phyloP scores from a whole-genome alignment of 1,140 invertebrate species.

The Gonioctena quinquepunctata region DNA sequence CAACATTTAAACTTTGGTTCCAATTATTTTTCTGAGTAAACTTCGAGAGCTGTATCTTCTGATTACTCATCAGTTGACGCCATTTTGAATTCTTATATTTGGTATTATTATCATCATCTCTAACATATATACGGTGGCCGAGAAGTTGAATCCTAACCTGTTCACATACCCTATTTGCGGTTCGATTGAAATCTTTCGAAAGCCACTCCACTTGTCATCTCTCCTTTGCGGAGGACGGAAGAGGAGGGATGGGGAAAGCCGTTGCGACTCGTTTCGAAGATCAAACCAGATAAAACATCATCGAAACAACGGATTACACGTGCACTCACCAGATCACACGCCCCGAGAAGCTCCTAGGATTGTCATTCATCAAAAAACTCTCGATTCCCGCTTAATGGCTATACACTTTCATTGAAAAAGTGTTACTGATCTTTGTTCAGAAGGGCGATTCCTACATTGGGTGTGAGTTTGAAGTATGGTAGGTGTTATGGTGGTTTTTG shows the following conservation, averaged over 20 bases:
- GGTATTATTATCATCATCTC: no score
- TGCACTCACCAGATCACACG: slow-evolving; percentile 24
- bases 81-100: no score
- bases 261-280: slow-evolving; percentile 31
- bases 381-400: background rate
- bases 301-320: slow-evolving; percentile 44
- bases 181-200: slow-evolving; percentile 45
- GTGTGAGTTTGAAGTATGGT: no score
- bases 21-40: no score
- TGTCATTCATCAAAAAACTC: slow-evolving; percentile 27
- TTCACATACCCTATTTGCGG: slow-evolving; percentile 33
- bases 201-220: slow-evolving; percentile 42
- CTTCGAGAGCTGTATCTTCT: no score
- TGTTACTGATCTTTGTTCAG: background rate
- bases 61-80: no score
- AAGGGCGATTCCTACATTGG: background rate
- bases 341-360: slow-evolving; percentile 23
- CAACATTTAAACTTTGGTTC: no score
- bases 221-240: background rate
- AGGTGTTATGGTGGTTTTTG: no score
- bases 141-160: slow-evolving; percentile 28
- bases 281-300: slow-evolving; percentile 41
- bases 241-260: background rate
- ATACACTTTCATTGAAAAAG: background rate
- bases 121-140: no score